Base-by-base conservation (phyloP, 1,140 invertebrate species). In the Lepidotrigona ventralis region DNA sequence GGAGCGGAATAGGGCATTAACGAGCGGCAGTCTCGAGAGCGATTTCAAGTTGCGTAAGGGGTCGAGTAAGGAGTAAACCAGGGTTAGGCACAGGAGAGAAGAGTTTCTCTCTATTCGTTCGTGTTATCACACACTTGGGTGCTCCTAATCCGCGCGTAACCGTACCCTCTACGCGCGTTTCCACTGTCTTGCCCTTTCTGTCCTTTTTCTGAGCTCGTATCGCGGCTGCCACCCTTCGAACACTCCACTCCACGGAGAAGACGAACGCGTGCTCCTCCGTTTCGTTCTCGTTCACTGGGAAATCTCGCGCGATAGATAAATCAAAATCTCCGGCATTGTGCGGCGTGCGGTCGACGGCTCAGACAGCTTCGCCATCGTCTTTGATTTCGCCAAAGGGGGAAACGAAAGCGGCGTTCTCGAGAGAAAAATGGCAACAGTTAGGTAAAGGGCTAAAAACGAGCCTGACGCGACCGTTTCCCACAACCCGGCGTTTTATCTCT, bases 111-210 rank as follows among this genome's bases (percentile, higher is more conserved):
- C 78, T 89, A 89, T 91, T 91, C 88, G 89, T 91, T 88, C 46
- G 82, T 86, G 91, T 93, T 92, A 93, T 90, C 87, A 85, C 75
- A 88, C 88, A 91, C 90, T 85, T 70, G 75, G 88, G 26, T 91
- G 91, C 82, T 78, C 82, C 85, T 87, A 91, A 91, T 92, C 86
- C 89, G 85, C 88, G 78, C 88, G 70, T 81, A 84, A 75, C 82
- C 79, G 80, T 74, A 77, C 80, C 64, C 79, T 29, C n/a, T 26
- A 26, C 17, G 17, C 71, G 85, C 79, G 79, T 88, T 85, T 85
- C 82, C 85, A 86, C 66, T 76, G 54, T 88, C 83, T 76, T 78
- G 46, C 78, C 39, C 77, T 79, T 39, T 46, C 39, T 51, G 73
- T 74, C 64, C 64, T 72, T 29, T 51, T 51, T 46, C 53, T 56